Base-by-base conservation (phyloP, 1,140 invertebrate species). In the Brachionus plicatilis region DNA sequence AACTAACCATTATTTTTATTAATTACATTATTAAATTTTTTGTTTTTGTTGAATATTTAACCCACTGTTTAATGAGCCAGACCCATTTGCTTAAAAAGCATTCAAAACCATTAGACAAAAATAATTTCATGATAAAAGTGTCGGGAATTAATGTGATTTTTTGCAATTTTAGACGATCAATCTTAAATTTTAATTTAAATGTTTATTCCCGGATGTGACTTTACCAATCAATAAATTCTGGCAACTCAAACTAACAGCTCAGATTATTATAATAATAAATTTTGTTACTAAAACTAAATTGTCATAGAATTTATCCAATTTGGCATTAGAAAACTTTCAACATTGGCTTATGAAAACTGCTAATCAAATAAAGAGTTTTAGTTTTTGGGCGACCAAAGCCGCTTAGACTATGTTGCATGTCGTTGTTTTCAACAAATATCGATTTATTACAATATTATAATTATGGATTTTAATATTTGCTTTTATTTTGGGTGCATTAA, bases 361-460 rank as follows among this genome's bases (percentile, higher is more conserved):
- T 68, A 29, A 68, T 33, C 65, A 33, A 68, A 68, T 33, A 33
- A 68, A 33, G 29, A 17, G 29, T n/a, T 68, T 41, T 14, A 8
- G 8, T 60, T 60, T 60, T 60, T 60, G 53, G 20, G 53, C 9
- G 53, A 9, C 8, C 53, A 20, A 7, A 12, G 45, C 14, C 45
- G 11, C 20, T 60, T 60, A 8, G n/a, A 60, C 53, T 60, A 60
- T 24, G 41, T 72, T 41, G 68, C 68, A 72, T 72, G 68, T 72
- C 33, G n/a, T 14, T 43, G 4, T 72, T 41, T 72, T 41, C 11
- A 43, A 43, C 33, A 72, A 72, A 41, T 43, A 72, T 72, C 68
- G 68, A 72, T 72, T 72, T 41, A 72, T 72, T 45, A 37, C 68
- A 20, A 43, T 72, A 72, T 72, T 72, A 72, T 41, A 20, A 72